Percentiles rank a stretch among this genome's conserved stretches.
Evolutionary conservation across 2,113 vertebrate genomes (phyloP).

Genomic region (Bothrops jararaca): DNA sequence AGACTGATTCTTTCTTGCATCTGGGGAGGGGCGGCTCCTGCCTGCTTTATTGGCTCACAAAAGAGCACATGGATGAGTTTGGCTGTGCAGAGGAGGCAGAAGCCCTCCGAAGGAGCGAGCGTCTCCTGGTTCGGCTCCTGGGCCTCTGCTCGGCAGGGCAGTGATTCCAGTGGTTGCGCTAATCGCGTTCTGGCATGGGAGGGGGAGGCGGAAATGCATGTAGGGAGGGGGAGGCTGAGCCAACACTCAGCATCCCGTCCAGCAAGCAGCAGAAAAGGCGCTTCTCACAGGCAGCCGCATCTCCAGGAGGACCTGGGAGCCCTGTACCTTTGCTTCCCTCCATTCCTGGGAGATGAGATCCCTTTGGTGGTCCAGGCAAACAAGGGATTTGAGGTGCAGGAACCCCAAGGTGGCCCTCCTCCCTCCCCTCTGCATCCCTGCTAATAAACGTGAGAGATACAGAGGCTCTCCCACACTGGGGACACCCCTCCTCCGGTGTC

Average conservation of each 20-base stretch:
- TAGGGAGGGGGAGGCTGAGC: not conserved
- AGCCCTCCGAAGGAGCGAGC: not conserved
- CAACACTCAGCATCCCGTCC: not conserved
- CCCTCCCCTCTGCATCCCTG: not conserved
- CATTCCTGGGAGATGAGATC: not conserved
- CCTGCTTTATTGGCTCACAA: not conserved
- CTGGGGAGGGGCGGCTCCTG: not conserved
- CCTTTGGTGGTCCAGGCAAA: not conserved
- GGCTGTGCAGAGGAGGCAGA: not conserved
- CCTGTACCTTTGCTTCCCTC: not conserved
- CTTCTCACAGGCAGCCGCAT: not conserved
- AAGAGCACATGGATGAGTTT: not conserved
- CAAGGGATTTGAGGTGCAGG: not conserved
- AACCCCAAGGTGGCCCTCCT: not conserved
- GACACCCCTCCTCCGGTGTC: no score
- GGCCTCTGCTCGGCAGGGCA: not conserved
- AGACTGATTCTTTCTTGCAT: not conserved
- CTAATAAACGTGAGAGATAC: not conserved
- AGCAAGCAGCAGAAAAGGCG: not conserved
- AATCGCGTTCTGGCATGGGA: conserved; percentile 17
- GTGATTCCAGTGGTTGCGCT: not conserved
- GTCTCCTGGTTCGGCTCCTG: not conserved
- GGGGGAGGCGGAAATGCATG: not conserved
- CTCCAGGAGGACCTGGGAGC: not conserved
- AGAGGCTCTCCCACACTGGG: not conserved